These are phyloP conservation scores for Gryllus bimaculatus DNA, from an alignment of 1,140 invertebrate species.

Conservation along the genomic window DNA sequence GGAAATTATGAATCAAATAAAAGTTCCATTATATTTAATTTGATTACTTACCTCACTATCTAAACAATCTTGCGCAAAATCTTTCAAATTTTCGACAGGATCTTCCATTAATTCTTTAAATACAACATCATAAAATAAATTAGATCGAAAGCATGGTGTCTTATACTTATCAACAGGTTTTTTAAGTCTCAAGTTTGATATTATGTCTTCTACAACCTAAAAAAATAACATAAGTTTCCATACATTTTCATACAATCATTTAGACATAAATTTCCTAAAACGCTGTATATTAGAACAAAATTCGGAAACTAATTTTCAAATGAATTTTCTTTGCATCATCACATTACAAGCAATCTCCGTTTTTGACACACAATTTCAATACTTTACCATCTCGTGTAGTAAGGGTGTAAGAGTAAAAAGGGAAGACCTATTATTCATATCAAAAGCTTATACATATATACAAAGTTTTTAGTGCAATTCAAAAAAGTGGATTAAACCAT, in stretches of 20 bases:
- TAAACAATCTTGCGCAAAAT: slow-evolving; percentile 53
- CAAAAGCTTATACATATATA: too few species aligned
- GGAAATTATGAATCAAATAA: too few species aligned
- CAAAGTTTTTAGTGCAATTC: too few species aligned
- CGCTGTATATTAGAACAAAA: not conserved
- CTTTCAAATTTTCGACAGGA: slow-evolving; percentile 63
- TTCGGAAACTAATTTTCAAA: not conserved
- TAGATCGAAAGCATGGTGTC: slow-evolving; percentile 51
- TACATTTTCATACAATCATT: not conserved
- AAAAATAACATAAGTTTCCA: not conserved
- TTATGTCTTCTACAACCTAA: slow-evolving; percentile 49
- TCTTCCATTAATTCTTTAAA: slow-evolving; percentile 73
- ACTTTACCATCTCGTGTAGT: too few species aligned
- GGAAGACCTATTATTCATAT: too few species aligned
- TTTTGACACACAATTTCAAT: too few species aligned
- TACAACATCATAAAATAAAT: slow-evolving; percentile 61
- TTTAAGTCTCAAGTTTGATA: slow-evolving; percentile 42
- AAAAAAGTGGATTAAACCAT: too few species aligned
- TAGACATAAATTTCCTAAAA: too few species aligned
- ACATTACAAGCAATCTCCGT: too few species aligned
- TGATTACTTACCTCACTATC: slow-evolving; percentile 20
- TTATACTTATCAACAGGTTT: slow-evolving; percentile 47
- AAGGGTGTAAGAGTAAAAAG: too few species aligned
- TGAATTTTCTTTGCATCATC: not conserved
- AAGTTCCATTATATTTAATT: not conserved